Base-by-base conservation (phyloP, 2,797 vertebrate genomes). In the Merluccius polli region DNA sequence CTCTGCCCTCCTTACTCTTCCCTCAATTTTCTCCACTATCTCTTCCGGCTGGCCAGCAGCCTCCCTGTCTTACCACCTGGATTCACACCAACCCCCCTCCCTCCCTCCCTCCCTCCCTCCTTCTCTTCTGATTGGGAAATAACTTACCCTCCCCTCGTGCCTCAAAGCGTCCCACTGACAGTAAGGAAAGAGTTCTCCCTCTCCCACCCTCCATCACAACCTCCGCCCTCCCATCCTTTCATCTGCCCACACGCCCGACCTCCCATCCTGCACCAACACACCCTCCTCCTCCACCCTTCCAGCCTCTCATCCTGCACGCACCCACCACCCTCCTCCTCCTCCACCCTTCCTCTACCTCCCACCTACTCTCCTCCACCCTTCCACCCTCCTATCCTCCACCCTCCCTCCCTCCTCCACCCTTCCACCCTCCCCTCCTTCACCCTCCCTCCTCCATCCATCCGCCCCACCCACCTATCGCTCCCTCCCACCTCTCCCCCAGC, bases 231-330 rank as follows among this genome's bases (percentile, higher is more conserved):
- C 29, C 4, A 52, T 10, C 7, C 41, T 72, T 15, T 73, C 44
- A n/a, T 24, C 41, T 21, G 15, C 21, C 44, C 32, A 4, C 29
- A 7, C 3, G 2, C 68, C 27, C 27, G 27, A 30, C 15, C 29
- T 18, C 68, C 27, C 30, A 68, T 10, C 2, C 11, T 2, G 15
- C n/a, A 18, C 16, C 52, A 41, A 7, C 38, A 12, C 38, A 41
- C n/a, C 16, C n/a, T 24, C 27, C 24, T 27, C 27, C 63, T 30
- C n/a, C n/a, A 63, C 9, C 89, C 92, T 88, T 36, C 89, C 89
- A 10, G 11, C 0, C 91, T 96, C 91, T 97, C 97, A 95, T 98
- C 97, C 84, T 38, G 3, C 10, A 1, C 67, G 8, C 67, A 30
- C 13, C 2, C 11, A 1, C 21, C 24, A 21, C 1, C 59, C 24